Evolutionary conservation across 2,888 invertebrate genomes (phyloP).

Genomic region (Sericinus montela): DNA sequence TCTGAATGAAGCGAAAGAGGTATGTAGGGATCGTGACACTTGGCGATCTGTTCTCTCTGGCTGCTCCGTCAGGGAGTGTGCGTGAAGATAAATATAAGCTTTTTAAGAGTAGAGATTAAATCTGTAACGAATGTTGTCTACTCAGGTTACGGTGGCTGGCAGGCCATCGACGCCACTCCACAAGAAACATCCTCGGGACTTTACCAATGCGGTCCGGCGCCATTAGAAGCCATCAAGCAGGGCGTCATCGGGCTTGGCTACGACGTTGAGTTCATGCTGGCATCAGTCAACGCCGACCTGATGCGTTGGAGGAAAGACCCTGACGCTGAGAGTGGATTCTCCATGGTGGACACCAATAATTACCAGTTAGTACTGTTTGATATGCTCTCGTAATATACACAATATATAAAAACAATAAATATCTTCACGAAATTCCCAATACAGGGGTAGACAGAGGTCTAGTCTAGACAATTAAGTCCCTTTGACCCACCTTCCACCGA

Average conservation of each 20-base stretch:
- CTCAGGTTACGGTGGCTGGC: conserved; percentile 92
- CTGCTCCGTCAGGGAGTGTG: too few relatives aligned
- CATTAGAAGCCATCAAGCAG: conserved; percentile 86
- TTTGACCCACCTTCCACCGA: too few relatives aligned
- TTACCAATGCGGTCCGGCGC: conserved; percentile 89
- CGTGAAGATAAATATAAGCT: too few relatives aligned
- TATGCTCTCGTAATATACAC: not conserved
- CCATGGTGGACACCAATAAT: conserved; percentile 84
- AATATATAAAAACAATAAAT: too few relatives aligned
- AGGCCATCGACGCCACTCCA: conserved; percentile 91
- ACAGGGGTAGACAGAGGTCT: too few relatives aligned
- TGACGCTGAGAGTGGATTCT: conserved; percentile 80
- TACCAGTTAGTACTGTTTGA: conserved; percentile 80
- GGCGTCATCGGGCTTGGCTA: conserved; percentile 87
- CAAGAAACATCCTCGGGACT: conserved; percentile 86
- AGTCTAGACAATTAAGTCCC: too few relatives aligned
- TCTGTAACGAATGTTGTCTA: too few relatives aligned
- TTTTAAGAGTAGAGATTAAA: too few relatives aligned
- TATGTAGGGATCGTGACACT: too few relatives aligned
- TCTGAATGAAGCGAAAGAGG: too few relatives aligned
- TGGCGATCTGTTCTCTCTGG: too few relatives aligned
- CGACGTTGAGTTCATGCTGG: conserved; percentile 88
- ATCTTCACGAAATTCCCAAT: too few relatives aligned
- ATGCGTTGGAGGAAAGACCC: conserved; percentile 88
- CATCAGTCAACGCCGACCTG: conserved; percentile 91